Evolutionary conservation across 2,888 invertebrate genomes (phyloP).

Genomic region (Microdon myrmicae): DNA sequence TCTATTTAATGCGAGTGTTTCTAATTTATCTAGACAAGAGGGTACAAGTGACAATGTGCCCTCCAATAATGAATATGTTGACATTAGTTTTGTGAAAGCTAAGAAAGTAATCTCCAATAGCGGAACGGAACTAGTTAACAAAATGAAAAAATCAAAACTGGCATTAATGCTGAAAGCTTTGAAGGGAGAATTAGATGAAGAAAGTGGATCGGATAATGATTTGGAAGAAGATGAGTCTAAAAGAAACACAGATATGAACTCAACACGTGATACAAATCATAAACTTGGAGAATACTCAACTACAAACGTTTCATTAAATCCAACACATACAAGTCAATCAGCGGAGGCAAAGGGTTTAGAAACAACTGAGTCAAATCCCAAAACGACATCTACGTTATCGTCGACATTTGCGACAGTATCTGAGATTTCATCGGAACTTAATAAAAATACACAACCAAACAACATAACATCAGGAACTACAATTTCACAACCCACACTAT

Average conservation of each 20-base stretch:
- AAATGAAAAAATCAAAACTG: conserved; percentile 63
- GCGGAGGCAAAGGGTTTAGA: background rate
- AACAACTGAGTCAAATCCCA: background rate
- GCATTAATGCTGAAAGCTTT: conserved; percentile 64
- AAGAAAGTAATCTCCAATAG: conserved; percentile 56
- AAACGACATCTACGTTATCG: conserved; percentile 1
- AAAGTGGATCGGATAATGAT: conserved; percentile 53
- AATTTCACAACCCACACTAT: background rate
- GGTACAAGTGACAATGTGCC: too few relatives aligned
- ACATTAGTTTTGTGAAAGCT: conserved; percentile 64
- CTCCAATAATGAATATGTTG: conserved; percentile 60
- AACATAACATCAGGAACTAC: conserved; percentile 1
- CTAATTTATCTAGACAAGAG: conserved; percentile 35
- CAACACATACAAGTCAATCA: background rate
- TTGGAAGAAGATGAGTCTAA: background rate
- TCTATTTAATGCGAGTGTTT: conserved; percentile 57
- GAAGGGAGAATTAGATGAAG: conserved; percentile 62
- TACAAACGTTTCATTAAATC: conserved; percentile 11
- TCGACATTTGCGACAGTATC: conserved; percentile 9
- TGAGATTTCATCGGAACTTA: too few relatives aligned
- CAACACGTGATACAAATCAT: background rate
- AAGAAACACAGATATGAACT: background rate
- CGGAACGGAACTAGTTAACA: conserved; percentile 58
- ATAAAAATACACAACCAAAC: conserved; percentile 31
- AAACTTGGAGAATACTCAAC: conserved; percentile 4